Evolutionary conservation across 2,113 vertebrate genomes (phyloP).

Genomic region (Leptobrachium ailaonicum): DNA sequence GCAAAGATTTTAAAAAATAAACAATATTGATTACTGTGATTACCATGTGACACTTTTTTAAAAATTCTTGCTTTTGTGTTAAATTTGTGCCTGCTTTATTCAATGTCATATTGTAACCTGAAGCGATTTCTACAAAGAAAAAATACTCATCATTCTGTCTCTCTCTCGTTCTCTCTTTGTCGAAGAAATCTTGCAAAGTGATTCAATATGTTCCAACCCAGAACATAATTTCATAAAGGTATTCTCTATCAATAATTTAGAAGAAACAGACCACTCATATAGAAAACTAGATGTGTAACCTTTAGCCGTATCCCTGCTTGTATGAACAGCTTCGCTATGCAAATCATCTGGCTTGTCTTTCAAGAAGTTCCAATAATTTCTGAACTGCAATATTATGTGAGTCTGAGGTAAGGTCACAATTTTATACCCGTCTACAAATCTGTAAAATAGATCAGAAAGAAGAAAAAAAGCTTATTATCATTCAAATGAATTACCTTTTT

Average conservation of each 20-base stretch:
- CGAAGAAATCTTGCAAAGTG: not conserved
- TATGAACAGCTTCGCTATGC: constrained; percentile 14
- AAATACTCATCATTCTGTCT: not conserved
- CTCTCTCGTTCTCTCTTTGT: no score
- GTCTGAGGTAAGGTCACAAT: constrained; percentile 39
- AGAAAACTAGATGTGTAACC: constrained; percentile 28
- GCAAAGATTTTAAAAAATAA: no score
- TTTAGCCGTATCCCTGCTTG: constrained; percentile 8
- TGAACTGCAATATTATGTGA: constrained; percentile 30
- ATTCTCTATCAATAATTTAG: constrained; percentile 12
- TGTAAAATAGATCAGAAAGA: constrained; percentile 20
- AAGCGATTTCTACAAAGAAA: no score
- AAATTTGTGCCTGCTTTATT: no score
- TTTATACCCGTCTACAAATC: constrained; percentile 37
- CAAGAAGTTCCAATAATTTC: constrained; percentile 21
- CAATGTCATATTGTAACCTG: no score
- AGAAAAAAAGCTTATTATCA: constrained; percentile 34
- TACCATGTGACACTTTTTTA: no score
- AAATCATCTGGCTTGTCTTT: constrained; percentile 30
- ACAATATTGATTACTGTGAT: no score
- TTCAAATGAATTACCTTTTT: constrained; percentile 39
- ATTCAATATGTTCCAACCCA: constrained; percentile 3
- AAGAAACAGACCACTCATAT: constrained; percentile 16
- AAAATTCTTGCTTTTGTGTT: no score
- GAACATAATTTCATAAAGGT: constrained; percentile 3